These are phyloP conservation scores for Hydractinia echinata DNA, from an alignment of 30 jellyfish, hydroid and myxozoan species.

Conservation along the genomic window DNA sequence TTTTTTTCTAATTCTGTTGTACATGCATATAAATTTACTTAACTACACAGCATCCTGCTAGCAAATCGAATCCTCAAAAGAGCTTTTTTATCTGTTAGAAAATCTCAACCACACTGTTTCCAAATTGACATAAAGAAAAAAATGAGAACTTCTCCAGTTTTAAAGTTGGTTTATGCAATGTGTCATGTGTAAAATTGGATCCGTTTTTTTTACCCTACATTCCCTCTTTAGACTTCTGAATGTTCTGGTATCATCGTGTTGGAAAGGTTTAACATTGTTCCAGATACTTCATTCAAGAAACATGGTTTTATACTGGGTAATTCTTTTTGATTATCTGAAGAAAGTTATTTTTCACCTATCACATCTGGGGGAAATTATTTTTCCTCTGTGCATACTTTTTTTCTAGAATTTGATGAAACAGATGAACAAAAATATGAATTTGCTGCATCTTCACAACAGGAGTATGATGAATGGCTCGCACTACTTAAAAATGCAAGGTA, in stretches of 20 bases:
- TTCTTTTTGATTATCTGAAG: neutral
- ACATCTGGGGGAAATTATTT: neutral
- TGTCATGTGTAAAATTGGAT: neutral
- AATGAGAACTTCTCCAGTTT: too few species aligned
- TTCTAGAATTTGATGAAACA: conserved; percentile 51
- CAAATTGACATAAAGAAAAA: too few species aligned
- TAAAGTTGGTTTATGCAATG: neutral
- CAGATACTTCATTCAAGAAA: conserved; percentile 3
- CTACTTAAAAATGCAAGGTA: conserved; percentile 55
- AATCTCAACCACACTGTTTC: too few species aligned
- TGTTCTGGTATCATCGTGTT: conserved; percentile 73
- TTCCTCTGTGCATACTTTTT: neutral
- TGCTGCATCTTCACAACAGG: conserved; percentile 60
- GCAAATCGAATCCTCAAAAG: too few species aligned
- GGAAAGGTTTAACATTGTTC: conserved; percentile 47
- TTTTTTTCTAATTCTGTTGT: too few species aligned
- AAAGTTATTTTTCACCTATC: neutral
- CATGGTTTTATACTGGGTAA: conserved; percentile 27
- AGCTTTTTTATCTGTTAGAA: too few species aligned
- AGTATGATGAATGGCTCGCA: conserved; percentile 54
- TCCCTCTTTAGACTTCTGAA: conserved; percentile 52
- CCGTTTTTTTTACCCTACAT: conserved; percentile 1
- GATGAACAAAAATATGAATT: conserved; percentile 75
- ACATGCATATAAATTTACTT: too few species aligned
- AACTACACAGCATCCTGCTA: too few species aligned